Base-by-base conservation (phyloP, 2,888 invertebrate genomes). In the Apamea sordens region DNA sequence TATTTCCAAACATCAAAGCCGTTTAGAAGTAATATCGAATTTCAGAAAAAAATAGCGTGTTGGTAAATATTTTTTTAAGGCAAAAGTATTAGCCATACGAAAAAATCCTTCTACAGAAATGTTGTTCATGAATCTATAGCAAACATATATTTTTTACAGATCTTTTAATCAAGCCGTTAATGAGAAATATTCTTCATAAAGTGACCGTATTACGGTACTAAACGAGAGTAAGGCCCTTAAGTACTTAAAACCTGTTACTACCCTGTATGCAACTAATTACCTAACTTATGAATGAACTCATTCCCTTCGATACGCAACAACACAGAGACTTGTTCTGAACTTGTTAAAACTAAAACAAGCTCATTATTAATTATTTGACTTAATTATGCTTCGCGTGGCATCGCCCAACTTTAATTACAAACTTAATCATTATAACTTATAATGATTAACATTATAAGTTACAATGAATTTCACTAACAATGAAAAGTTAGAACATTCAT, bases 351-450 rank as follows among this genome's bases (percentile, higher is more conserved):
- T 71, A 67, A 32, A 72, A 69, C 63, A 59, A 69, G 2, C 53
- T 70, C 32, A 64, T 70, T 70, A 69, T n/a, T 70, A 59, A 67
- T 68, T 68, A 68, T 32, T 76, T 61, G 10, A 72, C 44, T 36
- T 53, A 53, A 79, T 79, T 68, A 56, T 56, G 28, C 47, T 53
- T 56, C 53, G 47, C 63, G 68, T 24, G 24, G 36, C 28, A 50
- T 28, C 56, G 61, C 67, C 15, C n/a, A 53, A 68, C 50, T 63
- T 68, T 56, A 21, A 73, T 73, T 63, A 80, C 61, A 36, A 80
- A 78, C 73, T 63, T 78, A 36, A 53, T 72, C 36, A 68, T 61
- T 44, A 61, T 44, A 72, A 72, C 53, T 77, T 78, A 44, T 10
- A 61, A 69, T 36, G 36, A 69, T 50, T 18, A 50, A 18, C 50